Base-by-base conservation (phyloP, 2,888 invertebrate species). In the Epistrophella euchroma region DNA sequence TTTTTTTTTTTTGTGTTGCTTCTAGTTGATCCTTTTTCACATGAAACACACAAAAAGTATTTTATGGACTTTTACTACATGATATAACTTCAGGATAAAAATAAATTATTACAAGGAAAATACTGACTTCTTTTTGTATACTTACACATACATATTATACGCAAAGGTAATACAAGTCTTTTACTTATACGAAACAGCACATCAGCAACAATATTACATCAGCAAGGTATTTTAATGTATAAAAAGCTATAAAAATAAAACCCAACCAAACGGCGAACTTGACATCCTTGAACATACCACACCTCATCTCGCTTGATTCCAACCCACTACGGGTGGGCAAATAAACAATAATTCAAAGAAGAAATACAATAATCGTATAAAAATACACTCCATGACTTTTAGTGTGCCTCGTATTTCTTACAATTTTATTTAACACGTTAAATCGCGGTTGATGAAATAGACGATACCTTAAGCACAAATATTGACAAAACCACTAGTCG, bases 41-140 rank as follows among this genome's bases (percentile, higher is more conserved):
- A 43, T 47, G 47, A 45, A 47, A 32, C 13, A 17, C 4, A 47
- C 19, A 47, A 47, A 47, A 47, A 47, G 0, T 19, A 43, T 83
- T 84, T 84, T 79, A 79, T 84, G 70, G 58, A 62, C 77, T 37
- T 68, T 62, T 43, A 15, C 47, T 56, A 64, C 73, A 78, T 74
- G 56, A 74, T 64, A 56, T n/a, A 56, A 56, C 35, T 17, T 35
- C 5, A 19, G 50, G 28, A 22, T 32, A 58, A 40, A 70, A 73
- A 40, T 40, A 64, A 64, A 74, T 64, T 71, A 70, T 47, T 68
- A 50, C 50, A 71, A 15, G 45, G 47, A 79, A 77, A 58, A 68
- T 37, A 52, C 37, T 68, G 60, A 22, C 13, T 60, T 60, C 15
- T 13, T 19, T 40, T 6, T 40, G 13, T 45, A 10, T 11, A 28